Conservation (phyloP, 2,888 invertebrate genomes). For the Anaspis maculata region DNA sequence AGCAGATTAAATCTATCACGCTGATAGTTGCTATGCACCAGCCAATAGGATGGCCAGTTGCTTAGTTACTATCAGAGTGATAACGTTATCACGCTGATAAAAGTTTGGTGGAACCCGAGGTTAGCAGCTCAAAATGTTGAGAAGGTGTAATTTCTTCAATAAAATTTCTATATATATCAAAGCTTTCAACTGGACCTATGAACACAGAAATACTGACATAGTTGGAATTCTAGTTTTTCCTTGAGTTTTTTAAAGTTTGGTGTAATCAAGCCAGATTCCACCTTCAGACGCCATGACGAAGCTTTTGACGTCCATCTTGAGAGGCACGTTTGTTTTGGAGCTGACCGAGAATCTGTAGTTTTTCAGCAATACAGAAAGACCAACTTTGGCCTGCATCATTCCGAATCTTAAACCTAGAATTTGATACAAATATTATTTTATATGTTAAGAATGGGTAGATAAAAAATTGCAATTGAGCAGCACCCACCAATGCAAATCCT, state of each 20-base stretch:
- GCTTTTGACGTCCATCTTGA: conserved; percentile 13
- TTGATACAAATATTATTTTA: conserved; percentile 6
- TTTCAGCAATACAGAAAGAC: conserved; percentile 20
- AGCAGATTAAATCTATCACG: too few species aligned
- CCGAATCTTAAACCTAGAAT: conserved; percentile 31
- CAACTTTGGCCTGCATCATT: conserved; percentile 28
- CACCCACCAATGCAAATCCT: conserved; percentile 22
- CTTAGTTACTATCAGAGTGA: too few species aligned
- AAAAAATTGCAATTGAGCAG: conserved; percentile 1
- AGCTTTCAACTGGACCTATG: too few species aligned
- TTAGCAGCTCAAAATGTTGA: too few species aligned
- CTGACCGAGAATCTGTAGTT: conserved; percentile 22
- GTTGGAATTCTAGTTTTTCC: too few species aligned
- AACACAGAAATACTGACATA: too few species aligned
- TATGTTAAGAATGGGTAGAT: neutral
- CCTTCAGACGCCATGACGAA: conserved; percentile 15
- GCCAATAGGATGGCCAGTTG: too few species aligned
- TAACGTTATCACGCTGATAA: too few species aligned
- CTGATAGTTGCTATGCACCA: too few species aligned
- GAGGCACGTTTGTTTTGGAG: conserved; percentile 20
- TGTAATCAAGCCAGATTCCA: conserved; percentile 19
- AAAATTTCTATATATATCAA: too few species aligned
- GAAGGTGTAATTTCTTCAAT: too few species aligned
- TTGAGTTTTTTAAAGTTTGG: neutral
- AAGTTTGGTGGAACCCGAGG: too few species aligned